Base-by-base conservation (phyloP, 1,140 invertebrate genomes). In the Bombus turneri region DNA sequence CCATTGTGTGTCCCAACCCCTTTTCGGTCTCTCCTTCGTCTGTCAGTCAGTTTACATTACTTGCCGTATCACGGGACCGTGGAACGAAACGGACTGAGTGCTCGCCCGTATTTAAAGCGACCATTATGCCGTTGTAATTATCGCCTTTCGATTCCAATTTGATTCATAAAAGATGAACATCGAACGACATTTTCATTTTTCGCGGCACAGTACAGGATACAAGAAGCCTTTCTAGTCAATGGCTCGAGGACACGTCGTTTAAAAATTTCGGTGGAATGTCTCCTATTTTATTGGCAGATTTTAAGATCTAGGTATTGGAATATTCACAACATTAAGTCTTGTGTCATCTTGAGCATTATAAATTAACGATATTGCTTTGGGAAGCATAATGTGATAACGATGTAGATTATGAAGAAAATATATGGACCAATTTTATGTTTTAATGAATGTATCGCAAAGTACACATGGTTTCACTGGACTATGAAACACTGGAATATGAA, bases 11-110 rank as follows among this genome's bases (percentile, higher is more conserved):
- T 85, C 78, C 84, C 88, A 87, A 86, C 81, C 87, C 86, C 82
- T 86, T 85, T 80, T 89, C 88, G 86, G 86, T 88, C 90, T 59
- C 73, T 85, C 71, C 90, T 90, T 93, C 89, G 87, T 90, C 90
- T 83, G 90, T 91, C 92, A 91, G 89, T 93, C 91, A 91, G 91
- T 92, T 93, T 93, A 93, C 92, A 94, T 94, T 94, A 93, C 86
- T 91, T 76, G 86, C 86, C 85, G 69, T 78, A 69, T 71, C 74
- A 80, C 68, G 66, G 69, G 39, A 78, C 43, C 81, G 62, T 77
- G 43, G 53, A 74, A 59, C 53, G 75, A 73, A 78, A 87, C 69
- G 41, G 59, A 83, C 84, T 57, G 81, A 88, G 83, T 81, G 85
- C 86, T 87, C 68, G 72, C 88, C 76, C 62, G 85, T 83, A 91